These are phyloP conservation scores for Amiota mariae DNA, from an alignment of 2,888 invertebrate species.

Conservation along the genomic window DNA sequence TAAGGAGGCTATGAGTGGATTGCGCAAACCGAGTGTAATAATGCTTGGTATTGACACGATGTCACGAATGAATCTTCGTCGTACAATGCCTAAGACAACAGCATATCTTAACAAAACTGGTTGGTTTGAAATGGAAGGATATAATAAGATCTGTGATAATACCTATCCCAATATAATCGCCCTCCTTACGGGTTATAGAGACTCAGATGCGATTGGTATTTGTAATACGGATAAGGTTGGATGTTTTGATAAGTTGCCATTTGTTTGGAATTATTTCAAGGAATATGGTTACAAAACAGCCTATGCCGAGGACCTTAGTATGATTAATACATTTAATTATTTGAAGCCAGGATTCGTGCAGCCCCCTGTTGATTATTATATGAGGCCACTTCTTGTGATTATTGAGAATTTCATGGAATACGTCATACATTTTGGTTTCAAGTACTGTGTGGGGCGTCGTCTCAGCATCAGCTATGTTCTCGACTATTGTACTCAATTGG, in stretches of 20 bases:
- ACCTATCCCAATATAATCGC: conserved; percentile 90
- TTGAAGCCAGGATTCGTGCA: conserved; percentile 79
- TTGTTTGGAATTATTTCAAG: conserved; percentile 84
- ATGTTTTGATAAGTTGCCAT: conserved; percentile 79
- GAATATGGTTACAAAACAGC: conserved; percentile 81
- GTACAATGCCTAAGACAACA: conserved; percentile 81
- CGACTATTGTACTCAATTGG: conserved; percentile 79
- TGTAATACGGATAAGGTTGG: conserved; percentile 74
- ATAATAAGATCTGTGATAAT: conserved; percentile 79
- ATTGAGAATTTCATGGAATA: conserved; percentile 74
- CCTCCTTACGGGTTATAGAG: conserved; percentile 79
- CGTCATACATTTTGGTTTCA: conserved; percentile 41
- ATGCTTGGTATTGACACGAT: conserved; percentile 88
- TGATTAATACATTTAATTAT: conserved; percentile 78
- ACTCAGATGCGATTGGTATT: conserved; percentile 45
- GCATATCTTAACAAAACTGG: conserved; percentile 77
- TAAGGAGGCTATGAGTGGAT: neutral
- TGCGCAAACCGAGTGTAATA: conserved; percentile 77
- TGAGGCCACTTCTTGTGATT: conserved; percentile 80
- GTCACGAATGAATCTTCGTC: conserved; percentile 75
- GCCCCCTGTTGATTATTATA: conserved; percentile 84
- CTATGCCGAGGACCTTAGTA: conserved; percentile 81
- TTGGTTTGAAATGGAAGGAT: conserved; percentile 73
- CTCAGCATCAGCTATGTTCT: conserved; percentile 78
- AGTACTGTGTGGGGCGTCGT: conserved; percentile 77